Base-by-base conservation (phyloP, 2,888 invertebrate genomes). In the Lasioglossum figueresi region DNA sequence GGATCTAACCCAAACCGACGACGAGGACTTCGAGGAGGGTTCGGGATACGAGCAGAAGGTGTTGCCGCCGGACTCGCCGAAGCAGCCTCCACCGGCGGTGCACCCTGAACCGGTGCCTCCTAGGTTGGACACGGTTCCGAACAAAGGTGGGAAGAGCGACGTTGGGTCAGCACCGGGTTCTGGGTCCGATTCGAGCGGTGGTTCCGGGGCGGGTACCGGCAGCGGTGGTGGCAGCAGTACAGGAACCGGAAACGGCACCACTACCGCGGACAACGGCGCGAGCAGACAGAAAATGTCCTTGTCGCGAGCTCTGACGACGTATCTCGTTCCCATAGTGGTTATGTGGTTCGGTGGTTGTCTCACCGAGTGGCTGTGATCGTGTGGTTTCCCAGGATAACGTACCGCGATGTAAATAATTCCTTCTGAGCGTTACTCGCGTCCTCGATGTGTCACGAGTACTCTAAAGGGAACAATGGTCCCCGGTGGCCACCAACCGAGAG, bases 281-380 rank as follows among this genome's bases (percentile, higher is more conserved):
- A 88, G 76, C 74, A 93, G 92, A 87, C 96, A 95, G 83, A 93
- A 93, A 72, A 95, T 95, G 82, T 96, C 97, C 23, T 94, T 97
- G 5, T 96, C 96, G 19, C 96, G 96, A 87, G 97, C 97, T 43
- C 95, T 98, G 75, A 95, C 97, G 91, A 96, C 97, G 74, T 98
- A 98, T 95, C 96, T 98, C 86, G 95, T 98, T 94, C 98, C 98
- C 5, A 97, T 98, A 68, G 97, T 97, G 90, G 97, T 98, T 95
- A 97, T 97, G 93, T 98, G 98, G 98, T 97, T 98, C 95, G 98
- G 98, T 83, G 97, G 97, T 88, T 97, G 97, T 92, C 96, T 98
- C 95, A 97, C 97, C 93, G 98, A 98, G 95, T 96, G 98, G 95
- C 97, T 98, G 96, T 98, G 97, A 97, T 97, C 86, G 16, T 83